Base-by-base conservation (phyloP, 2,797 vertebrate species). In the Lophius americanus region DNA sequence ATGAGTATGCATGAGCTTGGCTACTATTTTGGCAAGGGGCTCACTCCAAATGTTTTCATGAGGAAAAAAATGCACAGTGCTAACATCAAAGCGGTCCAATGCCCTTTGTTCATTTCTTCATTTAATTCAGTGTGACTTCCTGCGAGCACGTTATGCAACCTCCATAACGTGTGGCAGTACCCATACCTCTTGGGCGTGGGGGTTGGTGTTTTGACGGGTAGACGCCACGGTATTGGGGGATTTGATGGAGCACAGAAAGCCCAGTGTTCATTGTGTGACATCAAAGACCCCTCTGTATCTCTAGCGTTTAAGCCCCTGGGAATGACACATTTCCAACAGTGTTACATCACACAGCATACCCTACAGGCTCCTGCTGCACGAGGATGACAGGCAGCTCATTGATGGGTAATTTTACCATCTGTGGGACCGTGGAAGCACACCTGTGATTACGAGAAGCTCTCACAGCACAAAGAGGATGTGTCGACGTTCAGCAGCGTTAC, bases 221-320 rank as follows among this genome's bases (percentile, higher is more conserved):
- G 36, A 64, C 50, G 62, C 9, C 4, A 47, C 39, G 72, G 75
- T 88, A 11, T 81, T 79, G 65, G 68, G 70, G 72, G 61, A 63
- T 76, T 79, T 66, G 78, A 64, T 58, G 60, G 37, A 79, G 79
- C 79, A 92, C 91, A 93, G 23, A 23, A 92, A 89, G 82, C 79
- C 76, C 79, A 85, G 87, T 91, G 90, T 94, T 90, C 88, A 89
- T 86, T 85, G 87, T 88, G 78, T 78, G 82, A 89, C 85, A 85
- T 92, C 93, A 92, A 93, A 92, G 89, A 71, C 70, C 80, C 76
- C 78, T 87, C 82, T 89, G 86, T 88, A 85, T 87, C 76, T 23
- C 74, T 68, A 51, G 70, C 70, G 73, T 87, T 75, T 79, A 85
- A 86, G 83, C 82, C 85, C 73, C 75, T 85, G 85, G 83, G 89